Percentiles rank a stretch among this genome's conserved stretches.
phyloP scores from a whole-genome alignment of 2,797 vertebrate species.

The Threskiornis aethiopicus region DNA sequence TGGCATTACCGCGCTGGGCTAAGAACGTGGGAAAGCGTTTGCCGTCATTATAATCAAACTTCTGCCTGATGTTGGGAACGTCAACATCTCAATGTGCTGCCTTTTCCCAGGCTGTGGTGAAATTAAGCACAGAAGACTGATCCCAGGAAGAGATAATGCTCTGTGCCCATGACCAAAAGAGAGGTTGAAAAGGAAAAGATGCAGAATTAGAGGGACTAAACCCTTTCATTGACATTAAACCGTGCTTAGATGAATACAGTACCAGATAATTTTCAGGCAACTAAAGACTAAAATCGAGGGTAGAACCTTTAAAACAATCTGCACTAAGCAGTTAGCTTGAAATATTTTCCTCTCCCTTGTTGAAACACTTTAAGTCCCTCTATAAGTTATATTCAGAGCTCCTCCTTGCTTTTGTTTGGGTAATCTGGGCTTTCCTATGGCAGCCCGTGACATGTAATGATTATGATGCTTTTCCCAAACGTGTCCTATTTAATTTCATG shows the following conservation, averaged over 20 bases:
- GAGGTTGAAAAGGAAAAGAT: conserved; percentile 23
- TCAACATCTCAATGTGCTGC: conserved; percentile 70
- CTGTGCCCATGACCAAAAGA: neutral
- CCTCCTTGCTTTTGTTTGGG: neutral
- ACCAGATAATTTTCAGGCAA: conserved; percentile 45
- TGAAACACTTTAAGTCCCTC: neutral
- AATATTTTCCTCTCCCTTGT: neutral
- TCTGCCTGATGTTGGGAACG: conserved; percentile 64
- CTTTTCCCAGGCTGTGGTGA: conserved; percentile 71
- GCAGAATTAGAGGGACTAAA: conserved; percentile 46
- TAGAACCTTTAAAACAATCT: neutral
- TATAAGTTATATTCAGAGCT: neutral
- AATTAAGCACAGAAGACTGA: conserved; percentile 13
- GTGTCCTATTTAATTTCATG: conserved; percentile 29
- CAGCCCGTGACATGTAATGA: conserved; percentile 17
- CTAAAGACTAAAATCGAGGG: neutral
- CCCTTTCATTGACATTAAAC: conserved; percentile 55
- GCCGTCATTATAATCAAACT: conserved; percentile 69
- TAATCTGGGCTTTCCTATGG: neutral
- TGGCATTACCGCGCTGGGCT: conserved; percentile 41
- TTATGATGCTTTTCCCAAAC: neutral
- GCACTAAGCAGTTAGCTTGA: neutral
- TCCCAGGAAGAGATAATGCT: conserved; percentile 45
- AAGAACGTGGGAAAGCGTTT: conserved; percentile 78
- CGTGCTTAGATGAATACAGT: conserved; percentile 66